phyloP scores from a whole-genome alignment of 2,888 invertebrate genomes.

The Dryocosmus kuriphilus region DNA sequence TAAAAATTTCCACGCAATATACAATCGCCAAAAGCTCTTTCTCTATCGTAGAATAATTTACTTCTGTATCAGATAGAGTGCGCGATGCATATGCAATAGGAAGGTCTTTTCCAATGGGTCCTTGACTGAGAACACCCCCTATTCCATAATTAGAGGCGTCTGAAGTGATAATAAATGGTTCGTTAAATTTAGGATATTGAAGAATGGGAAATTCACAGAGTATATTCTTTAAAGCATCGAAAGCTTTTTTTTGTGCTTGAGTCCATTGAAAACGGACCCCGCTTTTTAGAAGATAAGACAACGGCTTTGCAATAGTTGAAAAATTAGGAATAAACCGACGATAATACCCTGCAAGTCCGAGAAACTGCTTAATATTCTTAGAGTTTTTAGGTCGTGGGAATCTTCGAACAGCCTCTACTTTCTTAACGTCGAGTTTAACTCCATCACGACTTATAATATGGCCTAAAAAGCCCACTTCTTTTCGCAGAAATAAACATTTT shows the following conservation, averaged over 20 bases:
- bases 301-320: slow-evolving; percentile 56
- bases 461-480: background rate
- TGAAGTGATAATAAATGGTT: background rate
- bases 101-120: background rate
- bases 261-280: slow-evolving; percentile 55
- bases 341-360: background rate
- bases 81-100: background rate
- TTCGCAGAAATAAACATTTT: background rate
- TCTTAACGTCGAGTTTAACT: background rate
- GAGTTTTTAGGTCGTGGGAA: background rate
- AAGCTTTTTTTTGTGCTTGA: slow-evolving; percentile 21
- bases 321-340: slow-evolving; percentile 31
- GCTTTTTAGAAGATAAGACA: slow-evolving; percentile 58
- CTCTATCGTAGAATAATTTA: slow-evolving; percentile 20
- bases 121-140: background rate
- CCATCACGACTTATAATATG: background rate
- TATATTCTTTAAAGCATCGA: slow-evolving; percentile 39
- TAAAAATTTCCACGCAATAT: slow-evolving; percentile 26
- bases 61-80: background rate
- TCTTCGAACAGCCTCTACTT: background rate
- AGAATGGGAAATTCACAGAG: slow-evolving; percentile 30
- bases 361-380: background rate
- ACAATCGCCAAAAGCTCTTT: slow-evolving; percentile 40
- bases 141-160: background rate
- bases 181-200: background rate